Conservation (phyloP, 2,797 vertebrate genomes). For the Fistularia commersonii region DNA sequence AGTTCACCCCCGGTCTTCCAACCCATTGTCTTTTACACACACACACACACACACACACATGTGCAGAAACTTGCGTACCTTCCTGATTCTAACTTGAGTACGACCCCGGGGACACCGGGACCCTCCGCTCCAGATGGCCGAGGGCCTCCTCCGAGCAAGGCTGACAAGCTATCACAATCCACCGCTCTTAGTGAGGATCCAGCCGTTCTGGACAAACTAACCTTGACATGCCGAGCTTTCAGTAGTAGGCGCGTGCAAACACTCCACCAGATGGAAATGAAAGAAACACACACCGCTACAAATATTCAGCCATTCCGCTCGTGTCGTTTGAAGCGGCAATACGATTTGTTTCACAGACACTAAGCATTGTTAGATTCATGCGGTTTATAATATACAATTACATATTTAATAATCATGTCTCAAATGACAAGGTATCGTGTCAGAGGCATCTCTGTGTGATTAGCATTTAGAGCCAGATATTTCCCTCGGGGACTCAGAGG, state of each 20-base stretch:
- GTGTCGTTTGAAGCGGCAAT: background rate
- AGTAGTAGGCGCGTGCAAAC: constrained; percentile 1
- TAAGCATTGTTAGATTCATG: background rate
- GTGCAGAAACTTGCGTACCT: too few species aligned
- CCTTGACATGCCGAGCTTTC: constrained; percentile 19
- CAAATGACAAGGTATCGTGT: too few species aligned
- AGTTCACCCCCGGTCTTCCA: too few species aligned
- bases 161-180: constrained; percentile 36
- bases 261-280: too few species aligned
- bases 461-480: too few species aligned
- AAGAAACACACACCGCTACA: constrained; percentile 7
- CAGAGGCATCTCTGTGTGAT: too few species aligned
- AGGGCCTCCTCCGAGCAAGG: constrained; percentile 25
- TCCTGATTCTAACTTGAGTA: constrained; percentile 15
- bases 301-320: background rate
- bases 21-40: too few species aligned
- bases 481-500: too few species aligned
- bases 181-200: constrained; percentile 17
- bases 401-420: too few species aligned
- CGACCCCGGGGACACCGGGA: constrained; percentile 38
- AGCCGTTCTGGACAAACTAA: constrained; percentile 29
- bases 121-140: constrained; percentile 52
- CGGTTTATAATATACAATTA: background rate
- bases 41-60: too few species aligned
- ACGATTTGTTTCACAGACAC: background rate